Percentiles rank a stretch among this genome's conserved stretches.
These are phyloP conservation scores for Ptychoptera contaminata DNA, from an alignment of 2,888 invertebrate species.

Conservation along the genomic window DNA sequence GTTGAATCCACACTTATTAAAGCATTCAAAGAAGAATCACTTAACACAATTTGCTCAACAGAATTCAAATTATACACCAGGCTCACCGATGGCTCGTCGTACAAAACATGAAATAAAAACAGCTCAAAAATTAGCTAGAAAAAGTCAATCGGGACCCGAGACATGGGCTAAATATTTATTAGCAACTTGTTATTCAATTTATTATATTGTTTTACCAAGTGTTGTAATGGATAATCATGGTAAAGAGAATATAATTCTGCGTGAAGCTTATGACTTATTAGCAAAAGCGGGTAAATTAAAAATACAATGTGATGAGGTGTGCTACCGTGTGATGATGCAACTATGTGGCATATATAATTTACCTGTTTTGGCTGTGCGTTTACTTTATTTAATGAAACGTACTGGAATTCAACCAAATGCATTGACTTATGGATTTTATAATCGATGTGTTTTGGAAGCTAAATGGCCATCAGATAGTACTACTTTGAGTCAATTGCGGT, in stretches of 20 bases:
- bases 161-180: constrained; percentile 86
- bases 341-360: constrained; percentile 88
- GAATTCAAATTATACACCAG: constrained; percentile 40
- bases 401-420: constrained; percentile 93
- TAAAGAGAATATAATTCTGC: constrained; percentile 58
- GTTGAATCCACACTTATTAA: constrained; percentile 43
- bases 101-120: constrained; percentile 92
- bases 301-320: constrained; percentile 88
- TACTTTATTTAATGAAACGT: constrained; percentile 81
- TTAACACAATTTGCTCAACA: constrained; percentile 25
- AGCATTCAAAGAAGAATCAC: constrained; percentile 21
- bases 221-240: constrained; percentile 53
- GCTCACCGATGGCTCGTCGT: constrained; percentile 80
- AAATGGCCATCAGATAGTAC: constrained; percentile 81
- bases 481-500: constrained; percentile 59
- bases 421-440: constrained; percentile 82
- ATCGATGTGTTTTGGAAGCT: constrained; percentile 78
- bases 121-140: constrained; percentile 56
- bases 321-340: constrained; percentile 97
- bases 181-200: constrained; percentile 81
- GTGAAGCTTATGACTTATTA: constrained; percentile 72
- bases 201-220: constrained; percentile 92
- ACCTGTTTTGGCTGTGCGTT: constrained; percentile 86
- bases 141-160: constrained; percentile 52
- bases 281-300: constrained; percentile 73